Evolutionary conservation across 2,797 vertebrate genomes (phyloP).

Genomic region (Argyrosomus regius): DNA sequence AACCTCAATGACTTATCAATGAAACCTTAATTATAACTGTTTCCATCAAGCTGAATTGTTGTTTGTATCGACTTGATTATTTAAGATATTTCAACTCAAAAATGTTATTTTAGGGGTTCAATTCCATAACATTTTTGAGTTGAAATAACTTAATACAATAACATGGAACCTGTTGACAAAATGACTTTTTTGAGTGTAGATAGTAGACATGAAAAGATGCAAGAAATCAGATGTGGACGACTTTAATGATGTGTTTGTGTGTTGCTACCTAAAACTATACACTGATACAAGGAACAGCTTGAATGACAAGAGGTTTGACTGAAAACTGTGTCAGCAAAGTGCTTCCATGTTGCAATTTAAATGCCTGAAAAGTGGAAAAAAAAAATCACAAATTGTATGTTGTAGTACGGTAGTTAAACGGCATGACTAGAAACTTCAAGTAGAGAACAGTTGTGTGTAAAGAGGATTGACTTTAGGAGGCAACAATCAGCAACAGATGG

Average conservation of each 20-base stretch:
- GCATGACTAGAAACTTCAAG: not conserved
- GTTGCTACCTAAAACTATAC: not conserved
- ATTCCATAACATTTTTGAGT: no score
- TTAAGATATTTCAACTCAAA: no score
- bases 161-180: no score
- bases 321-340: not conserved
- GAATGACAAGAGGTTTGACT: not conserved
- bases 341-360: not conserved
- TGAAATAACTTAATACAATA: no score
- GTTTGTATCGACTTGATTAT: not conserved
- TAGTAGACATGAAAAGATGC: not conserved
- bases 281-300: not conserved
- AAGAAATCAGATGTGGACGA: not conserved
- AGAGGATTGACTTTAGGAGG: conserved; percentile 51
- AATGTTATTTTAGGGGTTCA: no score
- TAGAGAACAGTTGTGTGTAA: conserved; percentile 40
- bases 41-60: not conserved
- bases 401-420: not conserved
- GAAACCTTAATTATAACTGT: not conserved
- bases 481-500: conserved; percentile 58
- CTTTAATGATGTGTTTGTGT: conserved; percentile 1
- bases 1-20: not conserved
- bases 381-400: not conserved
- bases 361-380: not conserved
- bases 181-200: no score